phyloP scores from a whole-genome alignment of 2,113 vertebrate genomes.

The Apteryx mantelli region DNA sequence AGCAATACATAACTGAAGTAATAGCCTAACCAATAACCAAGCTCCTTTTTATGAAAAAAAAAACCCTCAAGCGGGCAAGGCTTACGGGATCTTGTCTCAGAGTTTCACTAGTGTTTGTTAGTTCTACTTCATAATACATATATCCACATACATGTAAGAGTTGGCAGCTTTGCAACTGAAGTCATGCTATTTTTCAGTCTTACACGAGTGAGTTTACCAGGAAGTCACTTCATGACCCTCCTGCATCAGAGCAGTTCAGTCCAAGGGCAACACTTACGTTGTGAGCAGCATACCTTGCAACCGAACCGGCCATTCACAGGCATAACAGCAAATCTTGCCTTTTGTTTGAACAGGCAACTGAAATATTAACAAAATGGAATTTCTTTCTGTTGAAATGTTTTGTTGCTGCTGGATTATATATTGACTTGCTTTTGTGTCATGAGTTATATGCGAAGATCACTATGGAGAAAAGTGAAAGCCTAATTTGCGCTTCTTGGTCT shows the following conservation, averaged over 20 bases:
- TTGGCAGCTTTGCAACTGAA: background rate
- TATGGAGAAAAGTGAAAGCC: slow-evolving; percentile 54
- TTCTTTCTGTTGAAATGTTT: background rate
- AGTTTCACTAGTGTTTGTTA: background rate
- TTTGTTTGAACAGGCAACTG: slow-evolving; percentile 21
- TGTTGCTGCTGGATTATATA: background rate
- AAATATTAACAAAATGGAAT: slow-evolving; percentile 5
- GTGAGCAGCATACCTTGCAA: background rate
- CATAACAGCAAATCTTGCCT: background rate
- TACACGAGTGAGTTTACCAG: background rate
- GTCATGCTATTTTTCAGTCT: background rate
- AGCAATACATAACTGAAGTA: background rate
- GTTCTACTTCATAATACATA: background rate
- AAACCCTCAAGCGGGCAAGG: background rate
- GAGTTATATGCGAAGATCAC: slow-evolving; percentile 21
- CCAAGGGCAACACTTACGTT: background rate
- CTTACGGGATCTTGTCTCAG: background rate
- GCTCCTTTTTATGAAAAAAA: background rate
- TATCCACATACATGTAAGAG: background rate
- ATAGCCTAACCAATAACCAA: background rate
- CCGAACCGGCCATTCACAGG: background rate
- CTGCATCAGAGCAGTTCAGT: slow-evolving; percentile 1
- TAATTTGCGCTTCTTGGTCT: slow-evolving; percentile 15
- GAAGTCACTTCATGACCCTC: background rate
- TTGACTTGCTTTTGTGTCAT: background rate